Percentiles rank a stretch among this genome's conserved stretches.
Evolutionary conservation across 2,888 invertebrate species (phyloP).

Genomic region (Leucozona laternaria): DNA sequence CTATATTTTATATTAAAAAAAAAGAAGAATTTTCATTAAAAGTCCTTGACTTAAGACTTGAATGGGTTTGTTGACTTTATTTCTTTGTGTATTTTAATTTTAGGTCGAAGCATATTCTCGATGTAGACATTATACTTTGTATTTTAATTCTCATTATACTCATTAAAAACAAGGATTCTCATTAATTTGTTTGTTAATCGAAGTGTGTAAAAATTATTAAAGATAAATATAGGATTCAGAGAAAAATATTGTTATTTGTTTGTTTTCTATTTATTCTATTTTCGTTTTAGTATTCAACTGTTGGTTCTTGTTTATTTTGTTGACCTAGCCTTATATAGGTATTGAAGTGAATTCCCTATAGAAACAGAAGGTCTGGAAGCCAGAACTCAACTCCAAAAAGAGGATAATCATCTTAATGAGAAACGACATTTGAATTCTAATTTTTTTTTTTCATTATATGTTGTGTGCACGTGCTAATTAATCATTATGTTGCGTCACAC

Average conservation of each 20-base stretch:
- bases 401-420: slow-evolving; percentile 5
- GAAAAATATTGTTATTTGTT: not conserved
- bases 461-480: slow-evolving; percentile 10
- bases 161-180: not conserved
- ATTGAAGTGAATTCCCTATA: not conserved
- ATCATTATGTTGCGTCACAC: not conserved
- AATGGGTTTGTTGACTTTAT: slow-evolving; percentile 20
- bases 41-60: slow-evolving; percentile 11
- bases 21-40: slow-evolving; percentile 2
- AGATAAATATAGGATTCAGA: not conserved
- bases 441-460: slow-evolving; percentile 20
- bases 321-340: slow-evolving; percentile 1
- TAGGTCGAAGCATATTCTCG: not conserved
- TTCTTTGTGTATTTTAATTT: not conserved
- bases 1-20: too few relatives aligned
- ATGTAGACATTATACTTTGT: not conserved
- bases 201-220: not conserved
- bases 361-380: not conserved
- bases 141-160: not conserved
- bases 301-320: not conserved
- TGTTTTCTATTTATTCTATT: not conserved
- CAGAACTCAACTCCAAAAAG: not conserved
- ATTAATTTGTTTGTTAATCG: slow-evolving; percentile 4
- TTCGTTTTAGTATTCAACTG: not conserved
- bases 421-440: slow-evolving; percentile 16